Base-by-base conservation (phyloP, 2,797 vertebrate species). In the Luscinia luscinia region DNA sequence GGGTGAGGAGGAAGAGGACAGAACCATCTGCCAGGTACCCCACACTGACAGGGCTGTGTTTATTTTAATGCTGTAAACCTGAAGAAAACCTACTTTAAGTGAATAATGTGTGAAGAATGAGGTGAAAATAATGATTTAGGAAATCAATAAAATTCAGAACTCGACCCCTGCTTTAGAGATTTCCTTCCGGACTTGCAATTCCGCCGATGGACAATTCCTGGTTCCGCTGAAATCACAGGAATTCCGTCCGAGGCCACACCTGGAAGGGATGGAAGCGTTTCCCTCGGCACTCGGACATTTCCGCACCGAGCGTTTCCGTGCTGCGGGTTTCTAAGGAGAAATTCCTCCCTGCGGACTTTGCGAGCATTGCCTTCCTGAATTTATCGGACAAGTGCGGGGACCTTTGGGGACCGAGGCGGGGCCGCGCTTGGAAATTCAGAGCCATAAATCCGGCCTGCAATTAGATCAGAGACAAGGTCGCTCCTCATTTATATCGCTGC, bases 251-350 rank as follows among this genome's bases (percentile, higher is more conserved):
- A 51, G 52, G 43, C 21, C 26, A 1, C 23, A 20, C 17, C 41
- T n/a, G 11, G 15, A 22, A 16, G 9, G 28, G 12, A 30, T 0
- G 0, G 38, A 51, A 57, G n/a, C 3, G 1, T 24, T 59, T 55
- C 57, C 38, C 69, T 45, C 30, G 1, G 30, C 16, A 2, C 22
- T 14, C 13, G 12, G 7, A 3, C 32, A 2, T n/a, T 21, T 30
- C 68, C 43, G 21, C 38, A 11, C 4, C 13, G 11, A 8, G 4
- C 3, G 6, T 12, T 70, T 27, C 54, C 28, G 23, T 11, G 20
- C 32, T 38, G 34, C 23, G 2, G 19, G 10, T 6, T 43, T 78
- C n/a, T 9, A 23, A 12, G 7, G 40, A 3, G 32, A 3, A 46
- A 49, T 52, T n/a, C 45, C 27, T 49, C 43, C 2, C 22, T 3